phyloP scores from a whole-genome alignment of 2,113 vertebrate species.

The Ahaetulla prasina region DNA sequence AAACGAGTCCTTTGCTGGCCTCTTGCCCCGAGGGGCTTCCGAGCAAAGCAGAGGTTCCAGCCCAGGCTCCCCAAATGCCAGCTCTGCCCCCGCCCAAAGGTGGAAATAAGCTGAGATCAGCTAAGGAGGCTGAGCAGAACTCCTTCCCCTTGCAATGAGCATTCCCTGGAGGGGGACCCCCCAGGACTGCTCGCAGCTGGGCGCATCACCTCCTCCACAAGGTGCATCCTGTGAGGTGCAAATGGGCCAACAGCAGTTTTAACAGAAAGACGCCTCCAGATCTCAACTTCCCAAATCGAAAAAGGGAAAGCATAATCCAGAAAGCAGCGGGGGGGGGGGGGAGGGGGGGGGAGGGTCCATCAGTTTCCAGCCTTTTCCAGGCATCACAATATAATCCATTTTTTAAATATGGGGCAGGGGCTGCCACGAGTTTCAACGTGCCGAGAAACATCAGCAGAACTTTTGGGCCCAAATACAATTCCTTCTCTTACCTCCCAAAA shows the following conservation, averaged over 20 bases:
- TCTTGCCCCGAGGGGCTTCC: neutral
- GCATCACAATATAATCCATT: neutral
- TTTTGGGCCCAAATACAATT: neutral
- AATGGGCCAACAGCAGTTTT: neutral
- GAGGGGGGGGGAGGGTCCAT: neutral
- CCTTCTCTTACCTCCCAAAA: neutral
- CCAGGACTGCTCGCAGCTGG: neutral
- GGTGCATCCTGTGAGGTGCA: neutral
- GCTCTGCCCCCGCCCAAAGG: too few species aligned
- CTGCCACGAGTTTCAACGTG: neutral
- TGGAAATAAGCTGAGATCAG: neutral
- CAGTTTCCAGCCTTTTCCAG: neutral
- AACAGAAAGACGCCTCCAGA: neutral
- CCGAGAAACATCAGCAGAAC: neutral
- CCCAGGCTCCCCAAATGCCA: neutral
- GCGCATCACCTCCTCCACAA: neutral
- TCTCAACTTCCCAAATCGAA: neutral
- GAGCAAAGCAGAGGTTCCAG: too few species aligned
- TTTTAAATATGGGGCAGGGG: too few species aligned
- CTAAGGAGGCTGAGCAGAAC: neutral
- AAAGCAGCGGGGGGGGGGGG: fast-evolving
- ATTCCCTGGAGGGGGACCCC: too few species aligned
- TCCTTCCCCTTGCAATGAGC: neutral
- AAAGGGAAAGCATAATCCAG: neutral
- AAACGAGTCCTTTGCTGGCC: neutral